Base-by-base conservation (phyloP, 2,888 invertebrate species). In the Beris morrisii region DNA sequence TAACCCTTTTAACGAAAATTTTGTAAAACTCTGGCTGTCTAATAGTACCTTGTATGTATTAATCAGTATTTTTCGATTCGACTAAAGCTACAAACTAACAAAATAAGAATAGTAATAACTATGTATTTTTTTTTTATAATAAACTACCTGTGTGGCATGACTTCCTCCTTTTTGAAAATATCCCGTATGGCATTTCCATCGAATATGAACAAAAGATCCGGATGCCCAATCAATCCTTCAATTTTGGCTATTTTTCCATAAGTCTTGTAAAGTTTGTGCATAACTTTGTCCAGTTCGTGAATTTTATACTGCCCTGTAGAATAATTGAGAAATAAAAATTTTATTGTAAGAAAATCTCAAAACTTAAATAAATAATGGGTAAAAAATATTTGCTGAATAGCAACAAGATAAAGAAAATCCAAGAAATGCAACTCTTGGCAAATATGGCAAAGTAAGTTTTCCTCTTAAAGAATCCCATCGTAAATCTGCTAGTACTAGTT, bases 201-300 rank as follows among this genome's bases (percentile, higher is more conserved):
- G 74, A 88, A 90, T 4, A 90, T 86, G 74, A 90, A 90, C 67
- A 90, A 82, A 67, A 90, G 79, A 80, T 90, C 90, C 0, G 89
- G 89, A 81, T 90, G 90, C n/a, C 89, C 89, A 73, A 89, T 85
- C 12, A 90, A 79, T 55, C 88, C 89, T 1, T 88, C 86, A 50
- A 90, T 87, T 82, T 87, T 87, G 74, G 78, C 89, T 78, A 79
- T 86, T 75, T 82, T 83, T 31, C 85, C 86, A 73, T 84, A 86
- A 71, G 82, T 85, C 72, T 75, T 83, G 72, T 81, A 83, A 74
- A 83, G 68, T 69, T 79, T 77, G 56, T 76, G 85, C 87, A 82
- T 87, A 13, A 84, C 83, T 76, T 84, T 83, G 74, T 86, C 85
- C 72, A 86, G 75, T 71, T 85, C 83, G 67, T 82, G 80, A 65